Evolutionary conservation across 2,888 invertebrate species (phyloP), one percentile per base, ranked within the genome.

Genomic region (Rutpela maculata): DNA sequence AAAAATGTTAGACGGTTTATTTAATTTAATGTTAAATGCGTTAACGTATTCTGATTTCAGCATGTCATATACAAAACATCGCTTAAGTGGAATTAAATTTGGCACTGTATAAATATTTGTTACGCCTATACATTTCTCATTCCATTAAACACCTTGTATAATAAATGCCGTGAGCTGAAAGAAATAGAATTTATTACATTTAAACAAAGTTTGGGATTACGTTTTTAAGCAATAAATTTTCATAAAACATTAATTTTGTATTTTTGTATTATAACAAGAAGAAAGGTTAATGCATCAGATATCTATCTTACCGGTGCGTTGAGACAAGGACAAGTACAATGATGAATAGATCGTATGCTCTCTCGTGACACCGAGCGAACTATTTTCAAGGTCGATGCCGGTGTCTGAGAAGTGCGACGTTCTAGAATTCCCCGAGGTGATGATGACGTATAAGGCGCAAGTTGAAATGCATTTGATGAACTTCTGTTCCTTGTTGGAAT

Each of bases 351-450:
- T 84, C 94, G 93, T 81, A 96, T 93, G 88, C 95, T 95, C 88
- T 96, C 96, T 83, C 95, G 93, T 73, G 97, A 97, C 81, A 95
- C 94, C 85, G 97, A 97, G 85, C 97, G 94, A 87, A 95, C 95
- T 89, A 97, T 93, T 89, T 95, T 94, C 84, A 94, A 89, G 77
- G 94, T 93, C 68, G 95, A 94, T 76, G 94, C 93, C 62, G 95
- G 95, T 80, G 95, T 95, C 75, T 95, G 94, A n/a, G 96, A 96
- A 80, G 95, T 95, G 82, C 96, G 92, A 79, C 96, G 92, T 86
- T 95, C 96, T 77, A 89, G 82, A 76, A 88, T 86, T n/a, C 93
- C 93, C 77, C 91, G 89, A 81, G 91, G 91, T 17, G 85, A 84
- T 78, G 92, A 90, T 87, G 93, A 93, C 78, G 91, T 89, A 86